Base-by-base conservation (phyloP, 2,797 vertebrate genomes). In the Lemur catta region DNA sequence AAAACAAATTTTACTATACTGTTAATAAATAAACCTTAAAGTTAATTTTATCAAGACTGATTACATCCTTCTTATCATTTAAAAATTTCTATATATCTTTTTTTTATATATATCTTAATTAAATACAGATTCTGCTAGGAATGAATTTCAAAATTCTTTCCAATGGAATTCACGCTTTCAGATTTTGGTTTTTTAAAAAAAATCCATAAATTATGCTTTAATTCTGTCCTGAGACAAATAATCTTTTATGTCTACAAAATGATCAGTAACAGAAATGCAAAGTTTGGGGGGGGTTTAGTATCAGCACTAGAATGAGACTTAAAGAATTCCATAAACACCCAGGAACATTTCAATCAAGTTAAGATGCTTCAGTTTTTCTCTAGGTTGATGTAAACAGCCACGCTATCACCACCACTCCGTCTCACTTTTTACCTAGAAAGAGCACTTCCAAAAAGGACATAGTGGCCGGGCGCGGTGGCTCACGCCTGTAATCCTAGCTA, bases 141-240 rank as follows among this genome's bases (percentile, higher is more conserved):
- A 97, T 61, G 46, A 89, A 89, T 91, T 96, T 86, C 71, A 90
- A 91, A 65, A 76, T 93, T 89, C 35, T 93, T 86, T 95, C 74
- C 12, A 50, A 74, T 35, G 55, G 7, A 96, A 89, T n/a, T 86
- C 41, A 79, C 20, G 55, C 18, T 90, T 96, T 96, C 79, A 76
- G 52, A 79, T 50, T 84, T 96, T 91, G 52, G 28, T 67, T 96
- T 93, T 57, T 9, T 9, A 43, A 10, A 76, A 85, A 87, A 89
- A 55, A 57, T 82, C 13, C 4, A 35, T 41, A 82, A 75, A 55
- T 46, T 86, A 59, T 38, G 20, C 81, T 87, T 90, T 93, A 96
- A 84, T 86, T 92, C n/a, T 74, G 24, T 81, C 4, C 41, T 81
- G 14, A 89, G 89, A 71, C 17, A 89, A 43, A 52, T 41, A 59